A percentile compares a stretch with the other conserved stretches of the same genome.
phyloP scores from a whole-genome alignment of 1,140 invertebrate species.

The Cotesia glomerata region DNA sequence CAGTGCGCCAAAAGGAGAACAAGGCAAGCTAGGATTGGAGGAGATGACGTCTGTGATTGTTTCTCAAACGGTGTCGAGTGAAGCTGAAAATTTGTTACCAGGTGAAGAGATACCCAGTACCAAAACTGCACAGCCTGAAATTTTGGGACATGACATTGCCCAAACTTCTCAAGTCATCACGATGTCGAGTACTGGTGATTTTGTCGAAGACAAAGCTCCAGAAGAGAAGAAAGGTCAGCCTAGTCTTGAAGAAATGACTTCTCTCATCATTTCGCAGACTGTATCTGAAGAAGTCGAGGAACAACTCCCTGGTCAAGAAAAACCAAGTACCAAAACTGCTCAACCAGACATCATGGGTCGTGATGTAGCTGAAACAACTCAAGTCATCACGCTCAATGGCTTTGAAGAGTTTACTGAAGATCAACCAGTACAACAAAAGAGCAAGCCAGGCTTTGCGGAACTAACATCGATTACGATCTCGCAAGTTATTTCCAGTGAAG shows the following conservation, averaged over 20 bases:
- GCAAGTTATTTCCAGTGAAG: slow-evolving; percentile 37
- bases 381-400: slow-evolving; percentile 45
- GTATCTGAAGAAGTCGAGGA: slow-evolving; percentile 42
- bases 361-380: slow-evolving; percentile 46
- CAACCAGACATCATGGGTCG: slow-evolving; percentile 42
- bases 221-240: slow-evolving; percentile 27
- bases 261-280: slow-evolving; percentile 42
- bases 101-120: slow-evolving; percentile 32
- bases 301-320: slow-evolving; percentile 24
- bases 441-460: slow-evolving; percentile 40
- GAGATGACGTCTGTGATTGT: slow-evolving; percentile 36
- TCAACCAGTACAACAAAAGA: slow-evolving; percentile 41
- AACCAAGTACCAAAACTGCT: slow-evolving; percentile 44
- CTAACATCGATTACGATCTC: slow-evolving; percentile 35
- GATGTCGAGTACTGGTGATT: slow-evolving; percentile 22
- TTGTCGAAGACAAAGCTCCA: slow-evolving; percentile 26
- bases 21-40: slow-evolving; percentile 35
- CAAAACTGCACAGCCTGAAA: slow-evolving; percentile 35
- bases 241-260: slow-evolving; percentile 31
- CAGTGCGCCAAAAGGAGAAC: slow-evolving; percentile 29
- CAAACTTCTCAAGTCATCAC: neutral
- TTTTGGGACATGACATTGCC: slow-evolving; percentile 41
- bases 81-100: slow-evolving; percentile 40
- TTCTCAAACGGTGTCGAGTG: slow-evolving; percentile 40
- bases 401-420: slow-evolving; percentile 36